Evolutionary conservation across 2,113 vertebrate genomes (phyloP), one percentile per base, ranked within the genome.

Genomic region (Siniperca chuatsi): DNA sequence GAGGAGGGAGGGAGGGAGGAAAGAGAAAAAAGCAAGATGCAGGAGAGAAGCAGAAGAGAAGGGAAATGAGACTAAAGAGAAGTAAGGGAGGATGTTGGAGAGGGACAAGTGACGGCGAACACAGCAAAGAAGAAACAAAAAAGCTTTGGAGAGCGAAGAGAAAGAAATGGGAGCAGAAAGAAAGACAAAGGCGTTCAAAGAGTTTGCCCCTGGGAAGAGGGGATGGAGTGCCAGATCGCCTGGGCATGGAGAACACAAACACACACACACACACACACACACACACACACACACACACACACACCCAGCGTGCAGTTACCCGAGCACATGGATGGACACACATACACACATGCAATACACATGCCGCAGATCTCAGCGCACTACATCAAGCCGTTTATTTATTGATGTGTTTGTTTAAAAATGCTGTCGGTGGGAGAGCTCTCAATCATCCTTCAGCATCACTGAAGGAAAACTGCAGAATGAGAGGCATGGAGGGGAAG

Each of bases 321-420:
- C 6, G 21, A 2, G 20, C 58, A 40, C 67, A 6, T 42, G 57
- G 40, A 57, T n/a, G 9, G 13, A 65, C 64, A 48, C 29, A 81
- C 71, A 65, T 48, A 75, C 23, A 60, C 65, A 55, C 60, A 40
- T 2, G 13, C 64, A 20, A 71, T 2, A 33, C 25, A 44, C 64
- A 61, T 8, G 6, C 46, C 0, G 50, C 50, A 52, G 0, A 20
- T 52, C 68, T 58, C 52, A 8, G 52, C 20, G 54, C 77, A 72
- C 82, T 75, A 75, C 85, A 85, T 80, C 81, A 6, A 83, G 50
- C 20, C 1, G 1, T 82, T 93, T 89, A 91, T 83, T 91, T 91
- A 93, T 92, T 90, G 78, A 91, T 88, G 88, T n/a, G 16, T 75
- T 67, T 75, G 81, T 91, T 90, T 82, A 82, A 85, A 88, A 87